phyloP scores from a whole-genome alignment of 2,113 vertebrate genomes.

The Hydropotes inermis region DNA sequence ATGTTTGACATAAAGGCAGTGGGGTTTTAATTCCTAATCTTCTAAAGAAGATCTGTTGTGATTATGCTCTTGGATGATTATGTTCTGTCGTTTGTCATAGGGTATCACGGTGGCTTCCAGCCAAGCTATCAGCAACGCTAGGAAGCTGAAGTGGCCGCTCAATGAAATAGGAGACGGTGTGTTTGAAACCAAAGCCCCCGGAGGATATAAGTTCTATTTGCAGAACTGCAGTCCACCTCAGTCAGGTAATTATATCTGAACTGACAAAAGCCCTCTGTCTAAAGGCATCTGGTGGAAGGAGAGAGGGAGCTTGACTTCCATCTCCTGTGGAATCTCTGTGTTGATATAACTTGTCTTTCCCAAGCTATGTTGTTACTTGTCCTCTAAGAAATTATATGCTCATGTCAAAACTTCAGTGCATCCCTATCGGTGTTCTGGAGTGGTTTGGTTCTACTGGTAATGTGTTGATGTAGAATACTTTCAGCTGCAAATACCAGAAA shows the following conservation, averaged over 20 bases:
- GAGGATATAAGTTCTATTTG: conserved; percentile 93
- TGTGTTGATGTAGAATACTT: background rate
- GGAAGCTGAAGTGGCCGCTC: conserved; percentile 90
- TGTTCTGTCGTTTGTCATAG: conserved; percentile 72
- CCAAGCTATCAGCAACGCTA: conserved; percentile 91
- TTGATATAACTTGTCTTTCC: background rate
- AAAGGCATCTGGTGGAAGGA: background rate
- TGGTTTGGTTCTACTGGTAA: background rate
- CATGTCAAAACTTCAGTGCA: background rate
- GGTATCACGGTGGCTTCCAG: conserved; percentile 93
- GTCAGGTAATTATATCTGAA: conserved; percentile 80
- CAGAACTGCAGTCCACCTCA: conserved; percentile 84
- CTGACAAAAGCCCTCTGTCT: background rate
- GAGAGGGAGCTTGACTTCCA: background rate
- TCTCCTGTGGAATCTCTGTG: background rate
- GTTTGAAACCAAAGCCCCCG: conserved; percentile 91
- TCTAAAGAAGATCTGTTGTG: background rate
- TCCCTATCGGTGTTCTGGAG: background rate
- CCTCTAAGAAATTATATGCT: background rate
- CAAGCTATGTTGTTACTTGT: background rate
- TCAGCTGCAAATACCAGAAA: background rate
- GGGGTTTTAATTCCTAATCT: background rate
- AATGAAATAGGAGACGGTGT: conserved; percentile 82
- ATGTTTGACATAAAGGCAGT: background rate
- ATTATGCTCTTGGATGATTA: background rate